A percentile compares a stretch with the other conserved stretches of the same genome.
phyloP scores from a whole-genome alignment of 2,797 vertebrate species.

The Moxostoma hubbsi region DNA sequence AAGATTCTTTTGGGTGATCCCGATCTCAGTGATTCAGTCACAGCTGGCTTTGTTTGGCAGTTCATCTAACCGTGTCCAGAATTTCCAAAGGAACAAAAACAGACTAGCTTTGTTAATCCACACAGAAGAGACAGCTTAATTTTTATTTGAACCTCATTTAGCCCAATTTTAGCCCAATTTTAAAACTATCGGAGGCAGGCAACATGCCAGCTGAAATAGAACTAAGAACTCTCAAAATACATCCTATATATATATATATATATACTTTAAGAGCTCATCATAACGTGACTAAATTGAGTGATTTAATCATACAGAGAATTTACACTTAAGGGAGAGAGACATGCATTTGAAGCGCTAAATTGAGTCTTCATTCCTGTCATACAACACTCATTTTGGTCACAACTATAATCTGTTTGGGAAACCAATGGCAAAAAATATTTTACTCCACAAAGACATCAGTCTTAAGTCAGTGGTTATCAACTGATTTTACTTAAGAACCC shows the following conservation, averaged over 20 bases:
- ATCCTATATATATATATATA: neutral
- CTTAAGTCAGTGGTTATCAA: neutral
- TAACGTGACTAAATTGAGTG: slow-evolving; percentile 15
- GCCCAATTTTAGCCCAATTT: slow-evolving; percentile 53
- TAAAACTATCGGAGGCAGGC: neutral
- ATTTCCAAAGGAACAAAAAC: slow-evolving; percentile 24
- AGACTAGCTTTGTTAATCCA: slow-evolving; percentile 15
- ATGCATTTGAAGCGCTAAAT: neutral
- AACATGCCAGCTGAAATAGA: slow-evolving; percentile 13
- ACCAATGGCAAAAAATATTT: neutral
- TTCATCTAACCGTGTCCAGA: slow-evolving; percentile 26
- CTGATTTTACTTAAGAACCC: too few relatives aligned
- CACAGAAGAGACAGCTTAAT: slow-evolving; percentile 23
- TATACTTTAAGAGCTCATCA: slow-evolving; percentile 1
- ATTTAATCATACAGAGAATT: slow-evolving; percentile 6
- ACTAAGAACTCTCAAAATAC: slow-evolving; percentile 15
- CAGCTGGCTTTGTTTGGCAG: slow-evolving; percentile 30
- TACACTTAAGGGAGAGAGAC: slow-evolving; percentile 22
- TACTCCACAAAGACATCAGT: neutral
- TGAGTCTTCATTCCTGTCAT: neutral
- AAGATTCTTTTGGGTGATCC: slow-evolving; percentile 40
- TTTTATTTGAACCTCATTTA: slow-evolving; percentile 32
- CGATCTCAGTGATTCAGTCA: slow-evolving; percentile 11
- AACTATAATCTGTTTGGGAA: neutral
- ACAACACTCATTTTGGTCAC: slow-evolving; percentile 2